Evolutionary conservation across 2,113 vertebrate species (phyloP).

Genomic region (Mionectes macconnelli): DNA sequence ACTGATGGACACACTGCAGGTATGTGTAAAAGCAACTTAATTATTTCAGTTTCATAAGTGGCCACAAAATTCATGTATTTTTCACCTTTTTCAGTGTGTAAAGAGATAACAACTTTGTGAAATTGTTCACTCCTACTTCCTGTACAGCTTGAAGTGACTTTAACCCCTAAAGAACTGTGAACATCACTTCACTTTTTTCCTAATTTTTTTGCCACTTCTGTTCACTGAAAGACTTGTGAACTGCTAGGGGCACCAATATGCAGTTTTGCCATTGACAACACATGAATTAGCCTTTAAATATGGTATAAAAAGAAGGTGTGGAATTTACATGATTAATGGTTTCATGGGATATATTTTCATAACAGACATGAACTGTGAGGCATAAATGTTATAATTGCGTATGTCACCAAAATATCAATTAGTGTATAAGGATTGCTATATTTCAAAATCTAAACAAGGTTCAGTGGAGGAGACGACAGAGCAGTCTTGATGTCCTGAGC

Average conservation of each 20-base stretch:
- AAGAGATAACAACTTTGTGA: background rate
- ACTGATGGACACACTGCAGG: background rate
- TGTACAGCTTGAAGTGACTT: background rate
- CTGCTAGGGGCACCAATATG: background rate
- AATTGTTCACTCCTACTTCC: background rate
- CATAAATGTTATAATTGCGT: background rate
- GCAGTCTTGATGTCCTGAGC: background rate
- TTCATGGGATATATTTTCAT: background rate
- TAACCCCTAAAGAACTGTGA: background rate
- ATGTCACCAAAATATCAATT: background rate
- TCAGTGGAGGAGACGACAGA: background rate
- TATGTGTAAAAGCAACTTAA: background rate
- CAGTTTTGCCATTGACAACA: background rate
- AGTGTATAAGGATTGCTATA: background rate
- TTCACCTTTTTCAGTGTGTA: background rate
- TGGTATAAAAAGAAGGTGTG: background rate
- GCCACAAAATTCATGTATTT: background rate
- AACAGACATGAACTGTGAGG: background rate
- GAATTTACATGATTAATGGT: background rate
- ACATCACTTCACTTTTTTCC: background rate
- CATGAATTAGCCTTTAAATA: background rate
- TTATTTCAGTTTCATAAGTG: background rate
- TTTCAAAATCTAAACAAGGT: background rate
- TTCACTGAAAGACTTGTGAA: background rate
- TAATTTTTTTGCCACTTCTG: background rate